A percentile compares a stretch with the other conserved stretches of the same genome.
These are phyloP conservation scores for Apis laboriosa DNA, from an alignment of 1,140 invertebrate genomes.

Conservation along the genomic window DNA sequence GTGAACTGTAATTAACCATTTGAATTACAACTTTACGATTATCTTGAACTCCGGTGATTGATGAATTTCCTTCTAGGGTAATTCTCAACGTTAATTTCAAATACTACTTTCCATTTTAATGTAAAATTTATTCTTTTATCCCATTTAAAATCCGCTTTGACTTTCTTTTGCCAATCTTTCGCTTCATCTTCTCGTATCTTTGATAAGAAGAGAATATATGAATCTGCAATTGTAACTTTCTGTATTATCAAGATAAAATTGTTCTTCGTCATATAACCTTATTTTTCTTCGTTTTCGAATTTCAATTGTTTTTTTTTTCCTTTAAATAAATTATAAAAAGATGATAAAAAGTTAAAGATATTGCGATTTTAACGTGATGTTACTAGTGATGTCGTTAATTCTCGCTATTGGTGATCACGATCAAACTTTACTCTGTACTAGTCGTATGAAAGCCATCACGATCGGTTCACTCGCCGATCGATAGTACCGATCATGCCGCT, in stretches of 20 bases:
- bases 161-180: neutral
- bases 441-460: too few species aligned
- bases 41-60: constrained; percentile 42
- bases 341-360: too few species aligned
- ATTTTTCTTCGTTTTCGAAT: too few species aligned
- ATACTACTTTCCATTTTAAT: neutral
- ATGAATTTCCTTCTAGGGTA: constrained; percentile 10
- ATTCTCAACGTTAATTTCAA: constrained; percentile 1
- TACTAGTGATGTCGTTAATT: too few species aligned
- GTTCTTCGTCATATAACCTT: neutral
- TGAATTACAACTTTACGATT: constrained; percentile 43
- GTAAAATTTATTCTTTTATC: constrained; percentile 21
- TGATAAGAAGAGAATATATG: neutral
- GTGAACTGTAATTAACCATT: constrained; percentile 24
- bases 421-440: too few species aligned
- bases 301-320: too few species aligned
- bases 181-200: constrained; percentile 17
- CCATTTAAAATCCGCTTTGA: neutral
- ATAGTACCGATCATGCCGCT: too few species aligned
- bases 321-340: too few species aligned
- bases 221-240: neutral
- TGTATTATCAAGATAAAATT: neutral
- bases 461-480: too few species aligned
- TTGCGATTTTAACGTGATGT: too few species aligned
- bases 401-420: too few species aligned